Conservation (phyloP, 2,113 vertebrate genomes). For the Prunella fulvescens region DNA sequence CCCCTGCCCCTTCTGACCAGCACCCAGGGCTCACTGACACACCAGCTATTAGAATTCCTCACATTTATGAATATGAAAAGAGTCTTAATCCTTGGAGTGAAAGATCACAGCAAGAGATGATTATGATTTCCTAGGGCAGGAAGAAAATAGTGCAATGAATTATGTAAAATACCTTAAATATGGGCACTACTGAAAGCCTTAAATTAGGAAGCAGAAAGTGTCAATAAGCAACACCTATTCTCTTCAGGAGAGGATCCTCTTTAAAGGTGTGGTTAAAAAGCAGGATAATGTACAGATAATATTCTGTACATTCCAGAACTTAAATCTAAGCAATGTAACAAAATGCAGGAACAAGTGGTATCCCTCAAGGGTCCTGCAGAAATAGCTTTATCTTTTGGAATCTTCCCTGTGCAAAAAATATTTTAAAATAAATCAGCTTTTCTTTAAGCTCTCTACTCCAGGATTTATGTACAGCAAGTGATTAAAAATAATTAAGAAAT, state of each 20-base stretch:
- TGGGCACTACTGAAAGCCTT: neutral
- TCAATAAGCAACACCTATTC: neutral
- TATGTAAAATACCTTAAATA: neutral
- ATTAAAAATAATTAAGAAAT: neutral
- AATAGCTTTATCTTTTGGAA: neutral
- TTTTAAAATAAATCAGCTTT: neutral
- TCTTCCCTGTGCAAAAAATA: neutral
- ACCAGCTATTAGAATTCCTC: neutral
- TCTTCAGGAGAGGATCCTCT: neutral
- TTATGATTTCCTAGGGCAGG: neutral
- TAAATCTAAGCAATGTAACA: neutral
- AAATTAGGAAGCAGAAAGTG: neutral
- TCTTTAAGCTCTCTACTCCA: neutral
- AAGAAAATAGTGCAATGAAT: constrained; percentile 3
- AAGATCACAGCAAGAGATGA: neutral
- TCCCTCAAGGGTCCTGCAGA: neutral
- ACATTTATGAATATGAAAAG: neutral
- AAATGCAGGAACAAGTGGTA: neutral
- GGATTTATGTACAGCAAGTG: neutral
- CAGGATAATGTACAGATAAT: neutral
- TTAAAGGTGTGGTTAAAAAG: neutral
- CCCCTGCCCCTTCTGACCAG: neutral
- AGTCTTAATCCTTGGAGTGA: neutral
- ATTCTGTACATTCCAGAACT: neutral
- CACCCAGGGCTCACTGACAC: neutral